A percentile compares a stretch with the other conserved stretches of the same genome.
Conservation (phyloP, 1,140 invertebrate genomes). For the Trichomalopsis sarcophagae region DNA sequence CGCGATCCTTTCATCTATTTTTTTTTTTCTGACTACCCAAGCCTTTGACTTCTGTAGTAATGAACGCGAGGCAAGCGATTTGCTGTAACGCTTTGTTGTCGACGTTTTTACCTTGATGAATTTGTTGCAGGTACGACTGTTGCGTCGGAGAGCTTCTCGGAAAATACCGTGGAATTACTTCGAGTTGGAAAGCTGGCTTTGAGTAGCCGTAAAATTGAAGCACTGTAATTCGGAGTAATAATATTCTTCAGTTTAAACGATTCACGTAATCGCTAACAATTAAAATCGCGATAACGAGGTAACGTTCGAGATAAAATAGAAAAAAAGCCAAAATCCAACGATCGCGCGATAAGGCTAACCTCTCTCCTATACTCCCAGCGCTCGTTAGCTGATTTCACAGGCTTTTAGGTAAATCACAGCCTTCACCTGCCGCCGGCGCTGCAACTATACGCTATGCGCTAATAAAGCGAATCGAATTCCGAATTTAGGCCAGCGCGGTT, state of each 20-base stretch:
- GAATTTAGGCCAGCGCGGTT: slow-evolving; percentile 31
- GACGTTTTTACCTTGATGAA: neutral
- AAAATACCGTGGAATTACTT: neutral
- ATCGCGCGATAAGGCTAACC: too few relatives aligned
- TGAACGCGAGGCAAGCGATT: neutral
- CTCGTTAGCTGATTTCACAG: slow-evolving; percentile 24
- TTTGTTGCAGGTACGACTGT: neutral
- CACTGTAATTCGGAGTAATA: neutral
- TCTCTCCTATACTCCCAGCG: neutral
- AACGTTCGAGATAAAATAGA: neutral
- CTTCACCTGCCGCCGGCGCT: neutral
- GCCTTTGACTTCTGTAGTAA: too few relatives aligned
- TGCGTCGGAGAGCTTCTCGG: too few relatives aligned
- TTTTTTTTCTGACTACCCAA: neutral
- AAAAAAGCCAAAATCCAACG: too few relatives aligned
- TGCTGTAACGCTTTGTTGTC: neutral
- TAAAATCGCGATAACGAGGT: too few relatives aligned
- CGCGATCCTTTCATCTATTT: neutral
- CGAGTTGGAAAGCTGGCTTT: neutral
- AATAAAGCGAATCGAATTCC: slow-evolving; percentile 47
- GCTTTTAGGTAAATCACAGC: neutral
- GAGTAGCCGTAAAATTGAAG: neutral
- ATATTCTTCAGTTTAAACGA: neutral
- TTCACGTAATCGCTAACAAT: too few relatives aligned
- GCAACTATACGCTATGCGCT: neutral